A percentile compares a stretch with the other conserved stretches of the same genome.
Evolutionary conservation across 2,888 invertebrate species (phyloP).

Genomic region (Pogonocherus hispidulus): DNA sequence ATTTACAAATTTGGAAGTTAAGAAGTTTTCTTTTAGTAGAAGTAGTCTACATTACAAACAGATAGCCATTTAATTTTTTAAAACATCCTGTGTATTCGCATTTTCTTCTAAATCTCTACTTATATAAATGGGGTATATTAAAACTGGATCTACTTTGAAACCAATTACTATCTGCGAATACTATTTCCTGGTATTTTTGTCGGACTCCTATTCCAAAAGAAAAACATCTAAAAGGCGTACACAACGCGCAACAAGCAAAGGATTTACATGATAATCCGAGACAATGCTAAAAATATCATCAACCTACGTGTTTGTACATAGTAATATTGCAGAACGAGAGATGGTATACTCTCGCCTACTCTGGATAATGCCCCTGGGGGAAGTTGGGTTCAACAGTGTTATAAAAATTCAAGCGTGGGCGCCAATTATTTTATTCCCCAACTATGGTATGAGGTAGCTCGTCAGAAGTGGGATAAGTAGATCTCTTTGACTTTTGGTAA

Average conservation of each 20-base stretch:
- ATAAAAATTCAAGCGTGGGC: constrained; percentile 3
- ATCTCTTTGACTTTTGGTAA: not conserved
- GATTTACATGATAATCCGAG: not conserved
- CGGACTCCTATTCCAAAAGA: not conserved
- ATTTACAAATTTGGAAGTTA: too few relatives aligned
- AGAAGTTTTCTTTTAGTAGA: too few relatives aligned
- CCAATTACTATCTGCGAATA: too few relatives aligned
- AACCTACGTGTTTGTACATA: not conserved
- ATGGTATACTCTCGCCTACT: not conserved
- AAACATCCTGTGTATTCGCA: too few relatives aligned
- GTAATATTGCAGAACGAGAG: not conserved
- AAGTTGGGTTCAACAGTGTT: constrained; percentile 10
- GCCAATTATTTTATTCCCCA: constrained; percentile 9
- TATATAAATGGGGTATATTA: too few relatives aligned
- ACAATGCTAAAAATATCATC: not conserved
- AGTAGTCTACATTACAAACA: too few relatives aligned
- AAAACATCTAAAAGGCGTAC: not conserved
- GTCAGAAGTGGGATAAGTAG: not conserved
- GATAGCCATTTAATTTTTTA: too few relatives aligned
- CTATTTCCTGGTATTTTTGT: too few relatives aligned
- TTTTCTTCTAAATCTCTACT: too few relatives aligned
- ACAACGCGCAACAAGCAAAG: not conserved
- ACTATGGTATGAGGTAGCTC: not conserved
- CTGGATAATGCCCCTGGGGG: constrained; percentile 5
- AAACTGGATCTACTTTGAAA: too few relatives aligned